Base-by-base conservation (phyloP, 2,113 vertebrate genomes). In the Macrotis lagotis region DNA sequence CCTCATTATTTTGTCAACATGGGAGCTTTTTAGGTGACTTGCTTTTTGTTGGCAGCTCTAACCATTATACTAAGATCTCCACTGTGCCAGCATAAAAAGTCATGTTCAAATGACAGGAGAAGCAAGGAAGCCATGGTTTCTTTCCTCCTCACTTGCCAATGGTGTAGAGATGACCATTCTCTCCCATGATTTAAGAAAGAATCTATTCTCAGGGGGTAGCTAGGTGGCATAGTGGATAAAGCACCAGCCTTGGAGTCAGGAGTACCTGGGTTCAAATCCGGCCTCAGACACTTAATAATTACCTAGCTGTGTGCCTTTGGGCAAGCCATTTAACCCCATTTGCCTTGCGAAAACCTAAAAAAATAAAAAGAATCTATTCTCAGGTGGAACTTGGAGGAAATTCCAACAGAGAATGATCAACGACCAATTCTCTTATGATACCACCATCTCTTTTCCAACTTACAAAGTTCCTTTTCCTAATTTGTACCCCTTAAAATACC, bases 71-170 rank as follows among this genome's bases (percentile, higher is more conserved):
- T 8, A 26, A 37, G 47, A 88, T 95, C 90, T 48, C 74, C 51
- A 55, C 49, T 90, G 2, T 90, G 83, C 47, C 90, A 59, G 53
- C 90, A 91, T 7, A 49, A 95, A 88, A 48, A 10, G 55, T 92
- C 74, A n/a, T 66, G 3, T 37, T 92, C 89, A 83, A 91, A 3
- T 90, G 49, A 88, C 50, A 92, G 91, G 92, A 96, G 51, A 0
- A 44, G n/a, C 3, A 8, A 52, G n/a, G 5, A 28, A 91, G 55
- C 88, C 55, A 53, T 51, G 37, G 47, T 51, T 89, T 11, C 16
- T 89, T 74, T 44, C 25, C 88, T 96, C 47, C 91, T 25, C 37
- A 51, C 22, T 93, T 19, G 88, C 8, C n/a, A 51, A 90, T 49
- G n/a, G 66, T 37, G 11, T 93, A 31, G 47, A 95, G 37, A 91